A percentile compares a stretch with the other conserved stretches of the same genome.
Evolutionary conservation across 92 coral and sea anemone genomes (phyloP).

Genomic region (Plumapathes pennacea): DNA sequence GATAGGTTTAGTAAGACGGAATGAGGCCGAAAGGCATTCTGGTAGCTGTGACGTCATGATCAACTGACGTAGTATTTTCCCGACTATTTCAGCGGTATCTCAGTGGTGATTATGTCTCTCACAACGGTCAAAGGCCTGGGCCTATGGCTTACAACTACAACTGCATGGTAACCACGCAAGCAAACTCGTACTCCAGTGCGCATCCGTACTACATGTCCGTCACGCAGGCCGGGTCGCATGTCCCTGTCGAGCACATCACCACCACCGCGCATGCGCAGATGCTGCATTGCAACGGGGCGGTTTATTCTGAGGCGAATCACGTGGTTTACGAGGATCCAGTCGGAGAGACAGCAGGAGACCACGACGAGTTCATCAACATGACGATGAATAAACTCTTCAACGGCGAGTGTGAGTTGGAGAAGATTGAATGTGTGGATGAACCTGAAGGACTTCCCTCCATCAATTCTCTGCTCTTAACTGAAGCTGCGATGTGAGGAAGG

Average conservation of each 20-base stretch:
- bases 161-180: slow-evolving; percentile 1
- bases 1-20: too few relatives aligned
- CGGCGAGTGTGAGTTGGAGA: slow-evolving; percentile 89
- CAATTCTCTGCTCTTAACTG: slow-evolving; percentile 86
- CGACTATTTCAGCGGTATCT: too few relatives aligned
- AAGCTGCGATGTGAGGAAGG: slow-evolving; percentile 54
- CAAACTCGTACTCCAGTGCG: slow-evolving; percentile 39
- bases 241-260: slow-evolving; percentile 46
- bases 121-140: slow-evolving; percentile 2
- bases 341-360: slow-evolving; percentile 63
- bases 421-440: slow-evolving; percentile 82
- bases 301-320: slow-evolving; percentile 67
- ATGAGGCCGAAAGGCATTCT: too few relatives aligned
- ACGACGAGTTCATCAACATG: slow-evolving; percentile 88
- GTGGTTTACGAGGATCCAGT: slow-evolving; percentile 65
- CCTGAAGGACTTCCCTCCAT: slow-evolving; percentile 84
- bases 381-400: slow-evolving; percentile 86
- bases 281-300: slow-evolving; percentile 55
- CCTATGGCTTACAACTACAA: slow-evolving; percentile 14
- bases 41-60: too few relatives aligned
- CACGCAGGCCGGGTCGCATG: slow-evolving; percentile 48
- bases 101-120: too few relatives aligned
- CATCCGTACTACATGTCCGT: slow-evolving; percentile 70
- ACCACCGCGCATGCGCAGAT: slow-evolving; percentile 60
- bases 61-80: too few relatives aligned